Percentiles rank a stretch among this genome's conserved stretches.
Conservation (phyloP, 2,113 vertebrate species). For the Cyanoliseus patagonus region DNA sequence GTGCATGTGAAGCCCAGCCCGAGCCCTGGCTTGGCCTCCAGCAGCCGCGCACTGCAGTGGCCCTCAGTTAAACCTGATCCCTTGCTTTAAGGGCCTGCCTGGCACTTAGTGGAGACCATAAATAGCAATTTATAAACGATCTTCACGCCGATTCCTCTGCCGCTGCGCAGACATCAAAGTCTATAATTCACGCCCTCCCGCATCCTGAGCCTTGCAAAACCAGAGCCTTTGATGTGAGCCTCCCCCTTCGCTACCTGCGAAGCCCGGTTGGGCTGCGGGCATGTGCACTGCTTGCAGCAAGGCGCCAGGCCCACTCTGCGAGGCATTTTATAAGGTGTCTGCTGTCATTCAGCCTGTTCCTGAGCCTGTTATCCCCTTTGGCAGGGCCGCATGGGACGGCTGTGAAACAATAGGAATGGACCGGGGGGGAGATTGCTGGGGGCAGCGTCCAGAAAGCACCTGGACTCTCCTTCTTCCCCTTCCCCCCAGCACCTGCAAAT, state of each 20-base stretch:
- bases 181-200: constrained; percentile 72
- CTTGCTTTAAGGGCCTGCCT: constrained; percentile 60
- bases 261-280: constrained; percentile 40
- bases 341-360: constrained; percentile 65
- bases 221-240: constrained; percentile 56
- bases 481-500: constrained; percentile 62
- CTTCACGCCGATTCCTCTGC: constrained; percentile 56
- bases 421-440: constrained; percentile 7
- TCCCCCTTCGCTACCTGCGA: constrained; percentile 47
- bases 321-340: constrained; percentile 69
- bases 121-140: constrained; percentile 65
- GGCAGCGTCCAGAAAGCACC: constrained; percentile 61
- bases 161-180: constrained; percentile 67
- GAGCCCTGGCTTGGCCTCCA: background rate
- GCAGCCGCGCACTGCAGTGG: background rate
- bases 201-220: constrained; percentile 59
- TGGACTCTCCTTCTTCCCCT: constrained; percentile 24
- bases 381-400: background rate
- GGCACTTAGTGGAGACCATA: constrained; percentile 65
- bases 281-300: constrained; percentile 45
- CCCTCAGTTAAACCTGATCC: constrained; percentile 66
- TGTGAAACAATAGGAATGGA: constrained; percentile 27
- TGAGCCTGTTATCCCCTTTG: constrained; percentile 52
- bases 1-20: background rate
- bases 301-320: constrained; percentile 65